Conservation (phyloP, 2,797 vertebrate species). For the Furcifer pardalis region DNA sequence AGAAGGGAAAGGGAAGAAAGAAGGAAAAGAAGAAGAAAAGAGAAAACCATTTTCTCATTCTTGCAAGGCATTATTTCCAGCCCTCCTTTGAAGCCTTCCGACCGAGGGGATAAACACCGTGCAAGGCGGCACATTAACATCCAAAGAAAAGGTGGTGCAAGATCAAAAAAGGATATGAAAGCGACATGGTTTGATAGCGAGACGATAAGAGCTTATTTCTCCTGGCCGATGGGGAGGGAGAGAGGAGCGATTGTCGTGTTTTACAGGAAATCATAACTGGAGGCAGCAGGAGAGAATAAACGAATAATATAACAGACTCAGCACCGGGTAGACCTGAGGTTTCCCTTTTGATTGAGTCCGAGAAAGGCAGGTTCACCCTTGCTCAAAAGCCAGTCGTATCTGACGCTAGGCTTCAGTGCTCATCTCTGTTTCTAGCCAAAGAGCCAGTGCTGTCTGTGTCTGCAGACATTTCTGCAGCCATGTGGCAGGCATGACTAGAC, state of each 20-base stretch:
- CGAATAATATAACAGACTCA: neutral
- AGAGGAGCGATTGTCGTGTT: slow-evolving; percentile 7
- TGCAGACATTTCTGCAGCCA: too few relatives aligned
- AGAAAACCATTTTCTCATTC: neutral
- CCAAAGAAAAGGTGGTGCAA: neutral
- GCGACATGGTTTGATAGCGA: slow-evolving; percentile 14
- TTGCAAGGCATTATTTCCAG: neutral
- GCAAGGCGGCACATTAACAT: neutral
- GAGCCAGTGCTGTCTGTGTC: too few relatives aligned
- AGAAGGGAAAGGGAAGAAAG: neutral
- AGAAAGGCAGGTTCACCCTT: too few relatives aligned
- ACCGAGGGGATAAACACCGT: neutral
- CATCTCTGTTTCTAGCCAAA: too few relatives aligned
- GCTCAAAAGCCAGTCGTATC: too few relatives aligned
- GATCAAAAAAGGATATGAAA: slow-evolving; percentile 26
- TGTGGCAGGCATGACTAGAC: too few relatives aligned
- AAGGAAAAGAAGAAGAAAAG: neutral
- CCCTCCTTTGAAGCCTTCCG: neutral
- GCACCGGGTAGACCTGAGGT: neutral
- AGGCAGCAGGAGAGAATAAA: neutral
- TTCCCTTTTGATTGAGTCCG: neutral
- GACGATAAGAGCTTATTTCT: slow-evolving; percentile 9
- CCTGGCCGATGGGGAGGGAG: neutral
- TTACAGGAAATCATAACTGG: slow-evolving; percentile 12
- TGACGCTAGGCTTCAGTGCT: too few relatives aligned